Percentiles rank a stretch among this genome's conserved stretches.
These are phyloP conservation scores for Nasonia vitripennis DNA, from an alignment of 1,140 invertebrate species.

Conservation along the genomic window DNA sequence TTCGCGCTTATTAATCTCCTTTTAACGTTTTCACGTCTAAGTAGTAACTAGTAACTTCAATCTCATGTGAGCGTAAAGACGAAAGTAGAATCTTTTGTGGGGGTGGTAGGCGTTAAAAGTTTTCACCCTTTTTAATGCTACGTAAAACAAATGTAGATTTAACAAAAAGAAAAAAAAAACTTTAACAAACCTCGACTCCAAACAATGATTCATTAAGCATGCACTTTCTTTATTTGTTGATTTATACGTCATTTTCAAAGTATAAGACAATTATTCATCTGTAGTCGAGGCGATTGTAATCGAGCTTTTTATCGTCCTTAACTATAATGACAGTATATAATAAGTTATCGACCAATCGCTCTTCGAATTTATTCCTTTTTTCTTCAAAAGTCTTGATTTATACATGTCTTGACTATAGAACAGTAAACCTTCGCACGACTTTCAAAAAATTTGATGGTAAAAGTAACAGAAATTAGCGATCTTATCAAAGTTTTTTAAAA, in stretches of 20 bases:
- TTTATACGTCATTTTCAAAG: slow-evolving; percentile 27
- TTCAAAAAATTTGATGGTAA: slow-evolving; percentile 26
- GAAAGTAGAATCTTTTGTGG: slow-evolving; percentile 33
- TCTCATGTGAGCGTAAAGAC: slow-evolving; percentile 34
- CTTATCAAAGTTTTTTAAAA: slow-evolving; percentile 17
- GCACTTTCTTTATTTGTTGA: slow-evolving; percentile 36
- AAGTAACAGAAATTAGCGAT: slow-evolving; percentile 5
- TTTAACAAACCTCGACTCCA: slow-evolving; percentile 2
- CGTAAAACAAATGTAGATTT: slow-evolving; percentile 38
- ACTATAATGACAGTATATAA: slow-evolving; percentile 23
- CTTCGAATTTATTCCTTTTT: slow-evolving; percentile 15
- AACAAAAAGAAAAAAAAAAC: background rate
- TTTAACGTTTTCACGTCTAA: slow-evolving; percentile 48
- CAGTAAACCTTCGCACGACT: slow-evolving; percentile 35
- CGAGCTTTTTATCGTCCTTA: background rate
- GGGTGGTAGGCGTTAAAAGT: slow-evolving; percentile 11
- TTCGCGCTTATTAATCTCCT: slow-evolving; percentile 20
- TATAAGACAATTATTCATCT: background rate
- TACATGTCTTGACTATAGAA: slow-evolving; percentile 8
- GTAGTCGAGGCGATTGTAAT: background rate
- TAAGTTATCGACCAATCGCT: slow-evolving; percentile 14
- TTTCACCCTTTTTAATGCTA: slow-evolving; percentile 28
- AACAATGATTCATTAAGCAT: slow-evolving; percentile 10
- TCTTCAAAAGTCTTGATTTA: background rate
- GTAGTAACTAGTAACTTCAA: slow-evolving; percentile 43